phyloP scores from a whole-genome alignment of 2,888 invertebrate species.

The Pheosia tremula region DNA sequence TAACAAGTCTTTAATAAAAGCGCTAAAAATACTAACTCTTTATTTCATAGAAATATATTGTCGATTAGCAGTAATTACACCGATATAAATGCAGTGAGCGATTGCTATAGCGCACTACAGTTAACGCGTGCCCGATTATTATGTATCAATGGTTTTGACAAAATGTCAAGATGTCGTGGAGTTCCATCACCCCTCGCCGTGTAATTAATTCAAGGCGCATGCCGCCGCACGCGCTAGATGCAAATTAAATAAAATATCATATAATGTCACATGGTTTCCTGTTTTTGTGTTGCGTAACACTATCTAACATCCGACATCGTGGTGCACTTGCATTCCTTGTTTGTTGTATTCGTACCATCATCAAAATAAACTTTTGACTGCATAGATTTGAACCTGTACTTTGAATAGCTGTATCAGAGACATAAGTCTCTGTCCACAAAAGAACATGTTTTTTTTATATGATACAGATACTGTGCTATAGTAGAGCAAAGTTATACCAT shows the following conservation, averaged over 20 bases:
- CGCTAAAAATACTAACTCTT: too few species aligned
- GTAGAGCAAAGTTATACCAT: too few species aligned
- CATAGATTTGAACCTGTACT: not conserved
- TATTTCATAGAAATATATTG: too few species aligned
- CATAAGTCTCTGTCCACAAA: too few species aligned
- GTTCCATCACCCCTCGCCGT: constrained; percentile 25
- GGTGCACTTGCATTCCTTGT: constrained; percentile 19
- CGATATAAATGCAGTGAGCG: not conserved
- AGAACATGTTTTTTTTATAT: too few species aligned
- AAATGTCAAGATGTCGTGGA: constrained; percentile 24
- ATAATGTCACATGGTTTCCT: constrained; percentile 52
- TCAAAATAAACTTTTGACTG: not conserved
- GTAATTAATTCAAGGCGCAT: constrained; percentile 50
- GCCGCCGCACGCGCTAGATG: constrained; percentile 43
- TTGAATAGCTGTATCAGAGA: too few species aligned
- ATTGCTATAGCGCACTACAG: not conserved
- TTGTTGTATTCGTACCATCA: not conserved
- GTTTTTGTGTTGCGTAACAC: constrained; percentile 47
- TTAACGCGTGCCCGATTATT: constrained; percentile 11
- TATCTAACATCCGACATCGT: constrained; percentile 30
- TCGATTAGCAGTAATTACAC: too few species aligned
- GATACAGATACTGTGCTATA: too few species aligned
- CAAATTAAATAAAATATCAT: constrained; percentile 51
- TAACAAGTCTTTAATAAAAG: too few species aligned
- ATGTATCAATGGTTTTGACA: constrained; percentile 16